Evolutionary conservation across 1,140 invertebrate species (phyloP).

Genomic region (Rhyacophila brunnea): DNA sequence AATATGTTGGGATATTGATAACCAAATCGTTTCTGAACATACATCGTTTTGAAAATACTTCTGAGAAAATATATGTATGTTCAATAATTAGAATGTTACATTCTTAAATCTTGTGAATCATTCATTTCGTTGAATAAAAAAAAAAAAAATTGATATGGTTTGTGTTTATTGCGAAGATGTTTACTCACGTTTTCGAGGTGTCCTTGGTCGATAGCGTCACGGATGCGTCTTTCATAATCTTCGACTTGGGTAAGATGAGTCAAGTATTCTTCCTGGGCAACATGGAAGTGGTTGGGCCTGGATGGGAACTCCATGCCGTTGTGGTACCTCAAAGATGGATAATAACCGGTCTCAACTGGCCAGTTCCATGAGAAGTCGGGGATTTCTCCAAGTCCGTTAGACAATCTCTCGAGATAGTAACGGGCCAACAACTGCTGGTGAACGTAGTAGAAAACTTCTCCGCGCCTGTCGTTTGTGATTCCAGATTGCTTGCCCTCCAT

Average conservation of each 20-base stretch:
- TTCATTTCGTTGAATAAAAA: too few relatives aligned
- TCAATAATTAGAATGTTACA: too few relatives aligned
- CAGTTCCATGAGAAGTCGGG: constrained; percentile 56
- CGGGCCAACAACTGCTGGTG: constrained; percentile 63
- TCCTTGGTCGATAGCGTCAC: constrained; percentile 63
- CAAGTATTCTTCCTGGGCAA: constrained; percentile 39
- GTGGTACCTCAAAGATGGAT: constrained; percentile 61
- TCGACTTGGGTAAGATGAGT: constrained; percentile 52
- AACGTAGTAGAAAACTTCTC: constrained; percentile 62
- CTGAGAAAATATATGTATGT: too few relatives aligned
- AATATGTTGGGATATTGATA: neutral
- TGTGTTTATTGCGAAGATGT: too few relatives aligned
- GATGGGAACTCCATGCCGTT: constrained; percentile 66
- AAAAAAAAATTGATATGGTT: too few relatives aligned
- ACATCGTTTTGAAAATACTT: too few relatives aligned
- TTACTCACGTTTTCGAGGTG: constrained; percentile 50
- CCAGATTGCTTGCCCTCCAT: constrained; percentile 53
- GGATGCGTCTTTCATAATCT: constrained; percentile 60
- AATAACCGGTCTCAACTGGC: constrained; percentile 61
- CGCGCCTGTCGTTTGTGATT: constrained; percentile 55
- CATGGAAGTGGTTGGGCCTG: constrained; percentile 52
- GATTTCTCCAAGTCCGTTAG: constrained; percentile 62
- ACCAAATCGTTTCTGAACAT: too few relatives aligned
- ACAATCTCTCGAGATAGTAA: constrained; percentile 68
- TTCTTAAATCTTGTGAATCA: too few relatives aligned